Percentiles rank a stretch among this genome's conserved stretches.
These are phyloP conservation scores for Manacus vitellinus DNA, from an alignment of 2,113 vertebrate species.

Conservation along the genomic window DNA sequence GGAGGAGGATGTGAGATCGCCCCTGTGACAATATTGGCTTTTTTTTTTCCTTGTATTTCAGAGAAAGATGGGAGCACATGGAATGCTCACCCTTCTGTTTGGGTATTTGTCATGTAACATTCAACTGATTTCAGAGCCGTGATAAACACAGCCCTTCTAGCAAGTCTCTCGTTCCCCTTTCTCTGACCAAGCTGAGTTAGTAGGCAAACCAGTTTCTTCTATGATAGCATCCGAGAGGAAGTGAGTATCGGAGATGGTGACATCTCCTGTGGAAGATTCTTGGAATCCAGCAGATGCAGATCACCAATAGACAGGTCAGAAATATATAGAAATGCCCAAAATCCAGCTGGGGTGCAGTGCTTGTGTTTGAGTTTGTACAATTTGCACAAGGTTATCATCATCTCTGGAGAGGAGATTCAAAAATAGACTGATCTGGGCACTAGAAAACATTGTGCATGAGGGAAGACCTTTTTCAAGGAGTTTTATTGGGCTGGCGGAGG, in stretches of 20 bases:
- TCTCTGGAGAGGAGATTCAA: neutral
- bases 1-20: neutral
- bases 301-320: neutral
- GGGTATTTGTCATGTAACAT: neutral
- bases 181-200: neutral
- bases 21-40: accelerated
- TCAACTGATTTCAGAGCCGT: neutral
- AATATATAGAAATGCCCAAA: neutral
- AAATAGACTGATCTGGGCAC: neutral
- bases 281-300: neutral
- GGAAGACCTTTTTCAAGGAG: neutral
- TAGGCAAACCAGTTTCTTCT: neutral
- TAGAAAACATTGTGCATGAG: neutral
- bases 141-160: neutral
- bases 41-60: neutral
- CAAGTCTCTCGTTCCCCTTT: neutral
- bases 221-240: accelerated
- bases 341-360: neutral
- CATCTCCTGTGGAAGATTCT: neutral
- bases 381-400: neutral
- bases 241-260: neutral
- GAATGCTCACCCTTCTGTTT: neutral
- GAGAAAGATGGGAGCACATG: neutral
- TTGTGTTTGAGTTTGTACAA: neutral
- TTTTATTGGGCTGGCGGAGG: neutral